These are phyloP conservation scores for Acrobasis suavella DNA, from an alignment of 2,888 invertebrate species.

Conservation along the genomic window DNA sequence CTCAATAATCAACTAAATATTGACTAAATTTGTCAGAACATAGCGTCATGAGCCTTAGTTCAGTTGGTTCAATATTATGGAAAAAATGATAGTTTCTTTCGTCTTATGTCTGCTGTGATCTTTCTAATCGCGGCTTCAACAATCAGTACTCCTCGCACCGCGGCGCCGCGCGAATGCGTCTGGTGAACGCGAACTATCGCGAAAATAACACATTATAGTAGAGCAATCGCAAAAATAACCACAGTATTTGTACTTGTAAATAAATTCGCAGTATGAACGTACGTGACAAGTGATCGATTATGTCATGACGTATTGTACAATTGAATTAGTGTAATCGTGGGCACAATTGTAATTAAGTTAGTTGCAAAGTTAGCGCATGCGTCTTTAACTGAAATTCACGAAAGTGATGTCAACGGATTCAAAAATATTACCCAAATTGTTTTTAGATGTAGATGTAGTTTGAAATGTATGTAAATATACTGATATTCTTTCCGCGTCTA, in stretches of 20 bases:
- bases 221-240: no score
- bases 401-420: neutral
- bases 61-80: neutral
- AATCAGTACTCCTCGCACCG: slow-evolving; percentile 61
- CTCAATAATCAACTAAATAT: no score
- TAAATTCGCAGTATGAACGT: neutral
- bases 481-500: neutral
- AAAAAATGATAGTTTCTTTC: slow-evolving; percentile 29
- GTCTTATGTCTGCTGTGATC: slow-evolving; percentile 65
- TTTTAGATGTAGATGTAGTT: no score
- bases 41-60: no score
- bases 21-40: no score
- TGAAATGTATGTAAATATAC: neutral
- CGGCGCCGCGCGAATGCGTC: slow-evolving; percentile 52
- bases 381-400: neutral
- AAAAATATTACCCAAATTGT: no score
- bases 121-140: slow-evolving; percentile 63
- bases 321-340: neutral
- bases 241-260: neutral
- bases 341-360: slow-evolving; percentile 2
- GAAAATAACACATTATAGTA: no score
- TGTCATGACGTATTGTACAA: neutral
- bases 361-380: slow-evolving; percentile 2
- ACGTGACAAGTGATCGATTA: slow-evolving; percentile 10
- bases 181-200: slow-evolving; percentile 12